These are phyloP conservation scores for Willowsia nigromaculata DNA, from an alignment of 2,888 invertebrate genomes.

Conservation along the genomic window DNA sequence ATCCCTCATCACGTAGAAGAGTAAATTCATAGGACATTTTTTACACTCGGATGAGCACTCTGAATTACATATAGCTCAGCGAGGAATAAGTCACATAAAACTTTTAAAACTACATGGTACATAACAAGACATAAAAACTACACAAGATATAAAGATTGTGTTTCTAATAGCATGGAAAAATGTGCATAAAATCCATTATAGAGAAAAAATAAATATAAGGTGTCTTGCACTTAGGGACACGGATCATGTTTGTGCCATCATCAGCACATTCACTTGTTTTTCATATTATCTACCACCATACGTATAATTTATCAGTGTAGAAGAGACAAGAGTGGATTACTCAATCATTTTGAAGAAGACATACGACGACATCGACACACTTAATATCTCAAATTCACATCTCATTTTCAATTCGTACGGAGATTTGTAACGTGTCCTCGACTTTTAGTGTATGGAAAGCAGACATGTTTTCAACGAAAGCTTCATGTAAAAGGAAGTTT, in stretches of 20 bases:
- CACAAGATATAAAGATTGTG: not conserved
- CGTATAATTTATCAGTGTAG: conserved; percentile 42
- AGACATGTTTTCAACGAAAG: not conserved
- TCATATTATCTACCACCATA: not conserved
- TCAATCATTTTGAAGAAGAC: conserved; percentile 62
- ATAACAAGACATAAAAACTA: not conserved
- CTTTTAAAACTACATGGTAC: not conserved
- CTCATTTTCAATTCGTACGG: not conserved
- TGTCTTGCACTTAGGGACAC: not conserved
- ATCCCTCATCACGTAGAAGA: conserved; percentile 18
- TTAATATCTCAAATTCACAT: conserved; percentile 31
- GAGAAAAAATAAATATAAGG: not conserved
- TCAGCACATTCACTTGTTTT: conserved; percentile 17
- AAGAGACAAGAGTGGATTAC: conserved; percentile 51
- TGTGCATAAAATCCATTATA: not conserved
- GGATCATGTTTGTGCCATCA: conserved; percentile 7
- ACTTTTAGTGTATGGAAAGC: not conserved
- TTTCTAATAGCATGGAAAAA: not conserved
- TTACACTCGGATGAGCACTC: conserved; percentile 11
- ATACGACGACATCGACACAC: conserved; percentile 26
- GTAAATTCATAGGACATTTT: not conserved
- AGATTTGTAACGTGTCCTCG: conserved; percentile 29
- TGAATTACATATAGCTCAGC: not conserved
- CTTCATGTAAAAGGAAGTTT: conserved; percentile 6
- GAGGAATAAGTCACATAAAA: conserved; percentile 33